Evolutionary conservation across 2,888 invertebrate species (phyloP), one percentile per base, ranked within the genome.

Genomic region (Nebria brevicollis): DNA sequence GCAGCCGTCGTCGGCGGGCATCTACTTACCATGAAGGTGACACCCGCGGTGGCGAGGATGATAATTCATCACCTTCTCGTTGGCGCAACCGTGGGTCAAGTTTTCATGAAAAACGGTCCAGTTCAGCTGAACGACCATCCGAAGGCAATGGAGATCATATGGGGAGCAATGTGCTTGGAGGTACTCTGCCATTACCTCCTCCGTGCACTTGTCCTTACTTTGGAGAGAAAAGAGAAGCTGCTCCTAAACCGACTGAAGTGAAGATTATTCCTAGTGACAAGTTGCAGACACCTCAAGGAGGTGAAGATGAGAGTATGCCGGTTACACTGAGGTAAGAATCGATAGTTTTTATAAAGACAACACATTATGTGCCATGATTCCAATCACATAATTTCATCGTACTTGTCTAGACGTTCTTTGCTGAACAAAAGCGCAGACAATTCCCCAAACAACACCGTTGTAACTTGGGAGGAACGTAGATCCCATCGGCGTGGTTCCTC

Each of bases 191-290:
- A 42, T 86, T 95, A 66, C 95, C 95, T 3, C 94, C 95, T 0
- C 94, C 95, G 0, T 95, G 95, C 87, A 95, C 95, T 0, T 95
- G 95, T 86, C 95, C 95, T 0, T 95, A 95, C 85, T 95, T 96
- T 86, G 95, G 95, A 0, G 92, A 94, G 83, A 92, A 93, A 1
- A 90, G 85, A 85, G 89, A 88, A 83, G 88, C 86, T 77, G 87
- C 86, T 3, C 87, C 88, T 1, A 89, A 89, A 70, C 88, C 90
- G 0, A 88, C 90, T 2, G 92, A 92, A 84, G 90, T 92, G 2
- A 91, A 90, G 85, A 91, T 91, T n/a, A 87, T 91, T 25, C 88
- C 90, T 5, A 86, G 86, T 82, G 87, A 85, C 15, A 83, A 66
- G 75, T 82, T 75, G 43, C 20, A 81, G 10, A 7, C 15, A n/a